These are phyloP conservation scores for Baronia brevicornis DNA, from an alignment of 2,888 invertebrate species.

Conservation along the genomic window DNA sequence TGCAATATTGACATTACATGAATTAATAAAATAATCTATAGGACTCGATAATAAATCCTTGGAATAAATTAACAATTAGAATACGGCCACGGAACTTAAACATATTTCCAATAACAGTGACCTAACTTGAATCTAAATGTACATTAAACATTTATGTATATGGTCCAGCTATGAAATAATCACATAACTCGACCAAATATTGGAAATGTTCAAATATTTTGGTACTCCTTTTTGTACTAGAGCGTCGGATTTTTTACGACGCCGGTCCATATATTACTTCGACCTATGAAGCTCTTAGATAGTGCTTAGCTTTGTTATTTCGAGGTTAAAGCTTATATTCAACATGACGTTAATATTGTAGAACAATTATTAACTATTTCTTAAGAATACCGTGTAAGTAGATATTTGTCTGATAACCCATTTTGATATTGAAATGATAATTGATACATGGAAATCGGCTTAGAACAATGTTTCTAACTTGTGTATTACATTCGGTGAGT, in stretches of 20 bases:
- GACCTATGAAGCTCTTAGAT: conserved; percentile 43
- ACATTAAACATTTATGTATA: conserved; percentile 13
- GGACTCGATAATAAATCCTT: neutral
- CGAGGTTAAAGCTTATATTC: conserved; percentile 46
- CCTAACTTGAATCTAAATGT: conserved; percentile 1
- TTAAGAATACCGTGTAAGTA: conserved; percentile 43
- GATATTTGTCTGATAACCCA: conserved; percentile 38
- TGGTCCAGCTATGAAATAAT: conserved; percentile 14
- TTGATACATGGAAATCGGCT: conserved; percentile 1
- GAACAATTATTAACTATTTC: conserved; percentile 46
- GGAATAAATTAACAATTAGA: neutral
- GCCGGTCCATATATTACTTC: conserved; percentile 60
- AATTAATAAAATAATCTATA: neutral
- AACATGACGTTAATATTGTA: conserved; percentile 40
- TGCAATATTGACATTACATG: too few species aligned
- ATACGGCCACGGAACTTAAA: neutral
- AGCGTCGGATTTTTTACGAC: conserved; percentile 49
- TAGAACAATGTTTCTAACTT: too few species aligned
- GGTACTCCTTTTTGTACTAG: conserved; percentile 68
- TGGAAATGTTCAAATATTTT: conserved; percentile 67
- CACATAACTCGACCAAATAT: conserved; percentile 25
- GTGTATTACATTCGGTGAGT: too few species aligned
- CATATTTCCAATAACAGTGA: conserved; percentile 5
- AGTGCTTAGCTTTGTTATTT: conserved; percentile 60
- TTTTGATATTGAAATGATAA: conserved; percentile 35